Evolutionary conservation across 2,888 invertebrate species (phyloP), one percentile per base, ranked within the genome.

Genomic region (Drosophila sordidula): DNA sequence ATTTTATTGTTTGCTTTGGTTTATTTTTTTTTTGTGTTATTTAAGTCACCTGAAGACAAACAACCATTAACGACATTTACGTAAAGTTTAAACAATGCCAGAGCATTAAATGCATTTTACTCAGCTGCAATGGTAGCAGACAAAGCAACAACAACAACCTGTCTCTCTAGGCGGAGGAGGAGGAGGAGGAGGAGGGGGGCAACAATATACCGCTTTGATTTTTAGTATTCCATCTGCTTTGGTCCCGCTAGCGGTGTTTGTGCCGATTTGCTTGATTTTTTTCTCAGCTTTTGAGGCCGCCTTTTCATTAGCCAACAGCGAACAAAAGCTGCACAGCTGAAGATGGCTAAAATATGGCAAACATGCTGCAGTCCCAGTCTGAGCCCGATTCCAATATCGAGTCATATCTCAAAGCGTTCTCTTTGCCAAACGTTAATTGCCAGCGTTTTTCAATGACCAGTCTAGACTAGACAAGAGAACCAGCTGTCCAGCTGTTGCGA

Each of bases 321-420:
- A 22, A 59, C 11, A 41, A 59, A 59, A 45, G 56, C 44, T 47
- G 57, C 62, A 42, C 38, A 49, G 51, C 88, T 87, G 57, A 70
- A 87, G 82, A 74, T 83, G 89, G 83, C 58, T 57, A 74, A 77
- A 68, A 70, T 74, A 86, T 88, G 79, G 84, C 81, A 73, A 87
- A 66, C 66, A 76, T 62, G 74, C 56, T 58, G 63, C 70, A 50
- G 16, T 49, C 66, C 34, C 22, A 47, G 22, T 34, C 42, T 26
- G 32, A 52, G 12, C 29, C 38, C 41, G 18, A 59, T 55, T 55
- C 39, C 70, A 41, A 70, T 54, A 54, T 54, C 54, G 44, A 56
- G 41, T 59, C 63, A 70, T 54, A 57, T 46, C 50, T 46, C 42
- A 51, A 29, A 22, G 16, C 29, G 54, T 54, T 65, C 66, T 52